Base-by-base conservation (phyloP, 2,797 vertebrate species). In the Myiotriccus ornatus region DNA sequence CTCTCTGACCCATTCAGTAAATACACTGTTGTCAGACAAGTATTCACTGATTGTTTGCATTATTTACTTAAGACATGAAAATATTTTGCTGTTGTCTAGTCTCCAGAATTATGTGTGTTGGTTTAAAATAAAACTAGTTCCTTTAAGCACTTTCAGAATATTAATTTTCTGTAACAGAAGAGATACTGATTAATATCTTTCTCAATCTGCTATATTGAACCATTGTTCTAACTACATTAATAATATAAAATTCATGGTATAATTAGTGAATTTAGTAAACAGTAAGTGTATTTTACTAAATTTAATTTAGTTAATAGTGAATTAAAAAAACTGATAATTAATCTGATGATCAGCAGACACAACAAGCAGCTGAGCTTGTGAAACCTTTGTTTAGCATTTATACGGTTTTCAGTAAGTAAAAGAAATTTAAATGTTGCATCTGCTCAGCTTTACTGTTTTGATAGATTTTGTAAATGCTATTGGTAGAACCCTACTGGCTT, bases 131-230 rank as follows among this genome's bases (percentile, higher is more conserved):
- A 9, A 71, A 12, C 6, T 57, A 52, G 7, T 39, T 89, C 13
- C n/a, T 82, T 84, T 82, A 52, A 56, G 8, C 9, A 30, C 3
- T 55, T 14, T 34, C 49, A 21, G 30, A 65, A 35, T n/a, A n/a
- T 4, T 24, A 75, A 9, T 4, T 90, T 87, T 73, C n/a, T 3
- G 0, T 43, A 90, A 52, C 18, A 52, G 20, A 23, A 53, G 17
- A 69, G 19, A 32, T 62, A 39, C 1, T 6, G 32, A n/a, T 56
- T 75, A n/a, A 35, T 59, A 15, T 23, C 14, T 67, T 69, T 2
- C 1, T 35, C 0, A 0, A 13, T 76, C 28, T 62, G 4, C 0
- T 52, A 24, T 64, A 43, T 11, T 69, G 47, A 55, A 10, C 7
- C 7, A 23, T 37, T 67, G 21, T 57, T 81, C 28, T 55, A 67